Conservation (phyloP, 2,888 invertebrate genomes). For the Ecdyonurus torrentis region DNA sequence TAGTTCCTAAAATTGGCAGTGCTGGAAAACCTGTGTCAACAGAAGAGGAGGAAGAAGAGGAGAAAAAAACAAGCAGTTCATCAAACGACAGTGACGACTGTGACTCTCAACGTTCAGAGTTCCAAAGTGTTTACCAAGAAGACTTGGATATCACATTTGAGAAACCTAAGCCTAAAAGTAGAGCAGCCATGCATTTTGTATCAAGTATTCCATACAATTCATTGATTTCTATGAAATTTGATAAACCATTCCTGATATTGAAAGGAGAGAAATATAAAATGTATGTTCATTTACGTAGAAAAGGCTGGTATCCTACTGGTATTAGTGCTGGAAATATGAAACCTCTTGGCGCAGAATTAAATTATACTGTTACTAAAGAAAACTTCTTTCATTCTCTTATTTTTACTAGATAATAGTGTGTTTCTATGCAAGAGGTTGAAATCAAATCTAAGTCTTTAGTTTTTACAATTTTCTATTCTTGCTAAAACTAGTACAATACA, state of each 20-base stretch:
- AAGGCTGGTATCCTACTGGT: neutral
- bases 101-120: neutral
- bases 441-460: no score
- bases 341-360: neutral
- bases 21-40: no score
- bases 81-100: neutral
- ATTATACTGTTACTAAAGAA: neutral
- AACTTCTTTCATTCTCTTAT: neutral
- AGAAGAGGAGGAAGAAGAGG: neutral
- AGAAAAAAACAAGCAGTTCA: neutral
- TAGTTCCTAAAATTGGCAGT: neutral
- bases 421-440: no score
- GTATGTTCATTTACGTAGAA: neutral
- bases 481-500: no score
- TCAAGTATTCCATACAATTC: neutral
- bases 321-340: neutral
- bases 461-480: no score
- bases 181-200: neutral
- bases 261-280: neutral
- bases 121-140: neutral
- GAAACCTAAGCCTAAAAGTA: neutral
- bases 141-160: neutral
- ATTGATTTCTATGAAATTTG: neutral
- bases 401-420: neutral
- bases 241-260: neutral